Evolutionary conservation across 2,888 invertebrate species (phyloP).

Genomic region (Mycalesis mineus): DNA sequence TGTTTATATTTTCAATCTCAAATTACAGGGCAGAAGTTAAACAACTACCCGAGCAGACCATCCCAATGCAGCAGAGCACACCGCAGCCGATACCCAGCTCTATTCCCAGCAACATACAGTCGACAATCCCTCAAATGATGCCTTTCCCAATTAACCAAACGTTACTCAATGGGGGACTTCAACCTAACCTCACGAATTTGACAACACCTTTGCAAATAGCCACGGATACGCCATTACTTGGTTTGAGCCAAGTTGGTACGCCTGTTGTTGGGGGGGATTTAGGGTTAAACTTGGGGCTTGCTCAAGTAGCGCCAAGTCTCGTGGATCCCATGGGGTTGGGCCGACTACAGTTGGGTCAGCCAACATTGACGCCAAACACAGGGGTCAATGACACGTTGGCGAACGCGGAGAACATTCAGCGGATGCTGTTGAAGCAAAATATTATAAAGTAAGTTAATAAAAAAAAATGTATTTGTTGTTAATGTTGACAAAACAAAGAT

Average conservation of each 20-base stretch:
- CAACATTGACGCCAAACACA: conserved; percentile 49
- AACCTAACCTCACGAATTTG: conserved; percentile 45
- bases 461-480: too few relatives aligned
- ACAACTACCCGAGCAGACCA: conserved; percentile 31
- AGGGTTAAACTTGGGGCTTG: conserved; percentile 40
- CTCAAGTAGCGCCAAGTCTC: conserved; percentile 31
- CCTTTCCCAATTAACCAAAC: conserved; percentile 40
- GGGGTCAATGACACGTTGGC: conserved; percentile 43
- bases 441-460: conserved; percentile 75
- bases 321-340: conserved; percentile 36
- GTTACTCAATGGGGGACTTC: conserved; percentile 43
- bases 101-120: conserved; percentile 31
- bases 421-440: conserved; percentile 73
- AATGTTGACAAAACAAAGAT: too few relatives aligned
- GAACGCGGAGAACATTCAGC: conserved; percentile 68
- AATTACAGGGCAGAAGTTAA: conserved; percentile 37
- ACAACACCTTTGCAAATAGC: conserved; percentile 67
- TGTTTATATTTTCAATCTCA: conserved; percentile 26
- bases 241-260: conserved; percentile 59
- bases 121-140: conserved; percentile 30
- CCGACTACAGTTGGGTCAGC: conserved; percentile 41
- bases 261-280: conserved; percentile 55
- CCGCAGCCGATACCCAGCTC: conserved; percentile 33
- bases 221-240: conserved; percentile 58
- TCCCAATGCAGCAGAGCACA: conserved; percentile 32